Evolutionary conservation across 2,113 vertebrate species (phyloP), one percentile per base, ranked within the genome.

Genomic region (Callorhinus ursinus): DNA sequence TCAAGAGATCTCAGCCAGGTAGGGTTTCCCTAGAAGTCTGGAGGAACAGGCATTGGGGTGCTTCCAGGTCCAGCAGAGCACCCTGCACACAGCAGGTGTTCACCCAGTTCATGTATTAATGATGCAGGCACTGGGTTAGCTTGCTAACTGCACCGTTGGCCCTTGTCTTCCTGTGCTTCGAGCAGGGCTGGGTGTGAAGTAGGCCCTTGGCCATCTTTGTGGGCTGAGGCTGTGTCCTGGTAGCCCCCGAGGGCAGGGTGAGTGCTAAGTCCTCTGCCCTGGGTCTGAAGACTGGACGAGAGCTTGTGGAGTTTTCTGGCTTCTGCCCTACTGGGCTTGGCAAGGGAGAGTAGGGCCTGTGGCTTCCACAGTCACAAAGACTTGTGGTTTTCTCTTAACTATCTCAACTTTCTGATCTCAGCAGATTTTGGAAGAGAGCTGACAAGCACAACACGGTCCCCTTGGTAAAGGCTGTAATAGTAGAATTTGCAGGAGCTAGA

Each of bases 351-450:
- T 18, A 2, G 42, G 51, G n/a, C 49, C 93, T 76, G 42, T 65
- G 36, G n/a, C 59, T 53, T 93, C 85, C 22, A 3, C 4, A 19
- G 46, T 69, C 91, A 76, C 15, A 82, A 71, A 88, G 72, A n/a
- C 69, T 77, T 72, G 3, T 11, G 26, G n/a, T 42, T 94, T 95
- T 79, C 59, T 93, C 69, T 61, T 46, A 51, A 69, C 28, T 96
- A 80, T 74, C 71, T 94, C 15, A 9, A 81, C 72, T 74, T 97
- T 42, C 86, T 79, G 55, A 26, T 88, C 81, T 84, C 69, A 88
- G 76, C 69, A 81, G 95, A 88, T 92, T 88, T 80, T 85, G 69
- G 79, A 95, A 69, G 87, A 63, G 36, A 81, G 80, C 86, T 95
- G 69, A 80, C 51, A 86, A 36, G 61, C 57, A 49, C 14, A 81